Conservation (phyloP, 2,888 invertebrate genomes). For the Volucella bombylans region DNA sequence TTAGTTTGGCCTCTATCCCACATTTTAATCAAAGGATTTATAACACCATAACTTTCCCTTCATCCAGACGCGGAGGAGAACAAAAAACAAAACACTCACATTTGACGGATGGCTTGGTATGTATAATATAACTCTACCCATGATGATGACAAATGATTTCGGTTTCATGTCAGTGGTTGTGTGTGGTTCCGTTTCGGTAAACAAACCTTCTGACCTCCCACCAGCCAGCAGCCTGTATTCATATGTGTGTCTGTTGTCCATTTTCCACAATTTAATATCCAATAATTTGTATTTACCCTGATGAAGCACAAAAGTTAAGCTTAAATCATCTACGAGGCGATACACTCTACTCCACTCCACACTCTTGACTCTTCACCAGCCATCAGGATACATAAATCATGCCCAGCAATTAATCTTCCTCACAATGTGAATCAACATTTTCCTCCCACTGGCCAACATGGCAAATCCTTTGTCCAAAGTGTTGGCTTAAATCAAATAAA, state of each 20-base stretch:
- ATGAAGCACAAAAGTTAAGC: background rate
- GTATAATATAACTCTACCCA: constrained; percentile 2
- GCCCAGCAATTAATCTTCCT: constrained; percentile 53
- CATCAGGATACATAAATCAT: constrained; percentile 48
- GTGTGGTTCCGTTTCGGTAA: constrained; percentile 20
- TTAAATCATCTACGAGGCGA: constrained; percentile 6
- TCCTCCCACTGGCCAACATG: constrained; percentile 6
- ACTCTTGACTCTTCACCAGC: background rate
- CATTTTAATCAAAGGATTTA: too few species aligned
- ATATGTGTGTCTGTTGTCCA: background rate
- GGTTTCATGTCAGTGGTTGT: constrained; percentile 30
- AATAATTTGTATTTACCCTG: constrained; percentile 47
- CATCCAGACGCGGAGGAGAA: background rate
- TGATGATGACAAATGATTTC: constrained; percentile 44
- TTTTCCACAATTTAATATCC: constrained; percentile 41
- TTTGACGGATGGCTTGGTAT: constrained; percentile 17
- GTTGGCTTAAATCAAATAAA: constrained; percentile 57
- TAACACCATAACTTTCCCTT: background rate
- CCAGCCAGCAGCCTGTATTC: background rate
- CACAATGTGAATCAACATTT: constrained; percentile 43
- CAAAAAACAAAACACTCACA: background rate
- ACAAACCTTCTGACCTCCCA: constrained; percentile 30
- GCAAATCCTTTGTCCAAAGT: constrained; percentile 15
- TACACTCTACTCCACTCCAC: background rate
- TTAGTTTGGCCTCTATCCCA: too few species aligned